These are phyloP conservation scores for Thera britannica DNA, from an alignment of 2,888 invertebrate species.

Conservation along the genomic window DNA sequence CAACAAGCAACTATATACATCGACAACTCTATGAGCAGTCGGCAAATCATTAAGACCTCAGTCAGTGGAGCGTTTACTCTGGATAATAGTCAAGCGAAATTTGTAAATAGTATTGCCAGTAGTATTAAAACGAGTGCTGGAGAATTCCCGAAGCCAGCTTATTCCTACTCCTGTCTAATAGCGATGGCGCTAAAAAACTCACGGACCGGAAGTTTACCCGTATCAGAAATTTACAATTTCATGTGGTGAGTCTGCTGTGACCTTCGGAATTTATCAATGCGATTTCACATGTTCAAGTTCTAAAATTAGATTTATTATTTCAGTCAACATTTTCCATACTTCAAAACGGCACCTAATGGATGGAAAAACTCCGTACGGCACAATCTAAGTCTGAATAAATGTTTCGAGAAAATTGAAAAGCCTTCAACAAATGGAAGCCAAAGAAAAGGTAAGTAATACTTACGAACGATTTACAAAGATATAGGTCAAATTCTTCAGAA, in stretches of 20 bases:
- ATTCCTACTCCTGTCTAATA: conserved; percentile 98
- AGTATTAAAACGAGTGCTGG: conserved; percentile 77
- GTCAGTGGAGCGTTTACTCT: conserved; percentile 70
- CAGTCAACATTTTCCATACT: conserved; percentile 99
- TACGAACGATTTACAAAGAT: neutral
- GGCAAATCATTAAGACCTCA: conserved; percentile 81
- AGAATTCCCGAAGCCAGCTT: conserved; percentile 97
- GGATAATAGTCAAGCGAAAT: conserved; percentile 75
- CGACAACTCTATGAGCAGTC: conserved; percentile 78
- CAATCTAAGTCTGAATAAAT: conserved; percentile 98
- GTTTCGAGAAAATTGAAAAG: conserved; percentile 99
- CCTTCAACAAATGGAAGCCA: conserved; percentile 94
- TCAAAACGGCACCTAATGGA: conserved; percentile 98
- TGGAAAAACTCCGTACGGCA: conserved; percentile 99
- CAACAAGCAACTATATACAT: conserved; percentile 81
- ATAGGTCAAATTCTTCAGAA: neutral
- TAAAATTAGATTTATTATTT: conserved; percentile 55
- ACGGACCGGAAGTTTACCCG: conserved; percentile 96
- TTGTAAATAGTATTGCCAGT: conserved; percentile 57
- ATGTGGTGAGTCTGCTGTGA: conserved; percentile 91
- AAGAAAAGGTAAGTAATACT: conserved; percentile 85
- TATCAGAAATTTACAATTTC: conserved; percentile 99
- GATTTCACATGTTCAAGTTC: conserved; percentile 12
- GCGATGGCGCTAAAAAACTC: conserved; percentile 99
- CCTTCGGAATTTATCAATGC: conserved; percentile 43